Conservation (phyloP, 2,888 invertebrate genomes). For the Lypha dubia region DNA sequence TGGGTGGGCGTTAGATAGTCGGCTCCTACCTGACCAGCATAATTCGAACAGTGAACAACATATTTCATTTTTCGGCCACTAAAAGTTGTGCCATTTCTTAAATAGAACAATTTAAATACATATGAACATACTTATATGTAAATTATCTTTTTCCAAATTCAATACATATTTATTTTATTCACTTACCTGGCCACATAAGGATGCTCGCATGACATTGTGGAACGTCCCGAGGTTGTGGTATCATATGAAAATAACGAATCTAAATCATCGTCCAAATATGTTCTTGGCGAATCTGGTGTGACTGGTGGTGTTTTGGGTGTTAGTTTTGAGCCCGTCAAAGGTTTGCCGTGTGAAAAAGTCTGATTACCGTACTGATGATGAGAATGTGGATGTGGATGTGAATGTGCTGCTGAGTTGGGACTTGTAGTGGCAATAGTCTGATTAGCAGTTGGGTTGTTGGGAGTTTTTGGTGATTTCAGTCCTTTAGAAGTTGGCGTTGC, state of each 20-base stretch:
- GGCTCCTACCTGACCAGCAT: conserved; percentile 89
- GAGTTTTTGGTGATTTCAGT: conserved; percentile 79
- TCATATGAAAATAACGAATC: conserved; percentile 92
- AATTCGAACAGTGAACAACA: conserved; percentile 93
- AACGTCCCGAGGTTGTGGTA: conserved; percentile 90
- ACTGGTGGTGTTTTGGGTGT: conserved; percentile 86
- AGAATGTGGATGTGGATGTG: conserved; percentile 77
- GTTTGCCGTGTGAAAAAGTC: conserved; percentile 24
- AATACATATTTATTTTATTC: neutral
- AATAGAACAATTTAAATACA: neutral
- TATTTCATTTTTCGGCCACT: conserved; percentile 90
- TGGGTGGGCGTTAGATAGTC: conserved; percentile 95
- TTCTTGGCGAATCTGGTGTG: conserved; percentile 85
- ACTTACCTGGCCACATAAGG: conserved; percentile 88
- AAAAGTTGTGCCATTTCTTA: conserved; percentile 88
- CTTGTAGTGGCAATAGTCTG: conserved; percentile 39
- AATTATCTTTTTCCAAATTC: neutral
- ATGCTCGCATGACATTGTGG: conserved; percentile 88
- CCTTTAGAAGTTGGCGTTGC: conserved; percentile 66
- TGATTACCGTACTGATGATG: conserved; percentile 38
- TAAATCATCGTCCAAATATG: conserved; percentile 87
- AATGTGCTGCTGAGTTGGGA: conserved; percentile 68
- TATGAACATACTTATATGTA: no score
- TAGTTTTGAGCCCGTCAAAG: conserved; percentile 76
- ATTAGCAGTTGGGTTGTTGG: conserved; percentile 82